Percentiles rank a stretch among this genome's conserved stretches.
Conservation (phyloP, 64 coral and sea anemone genomes). For the Acropora yongei region DNA sequence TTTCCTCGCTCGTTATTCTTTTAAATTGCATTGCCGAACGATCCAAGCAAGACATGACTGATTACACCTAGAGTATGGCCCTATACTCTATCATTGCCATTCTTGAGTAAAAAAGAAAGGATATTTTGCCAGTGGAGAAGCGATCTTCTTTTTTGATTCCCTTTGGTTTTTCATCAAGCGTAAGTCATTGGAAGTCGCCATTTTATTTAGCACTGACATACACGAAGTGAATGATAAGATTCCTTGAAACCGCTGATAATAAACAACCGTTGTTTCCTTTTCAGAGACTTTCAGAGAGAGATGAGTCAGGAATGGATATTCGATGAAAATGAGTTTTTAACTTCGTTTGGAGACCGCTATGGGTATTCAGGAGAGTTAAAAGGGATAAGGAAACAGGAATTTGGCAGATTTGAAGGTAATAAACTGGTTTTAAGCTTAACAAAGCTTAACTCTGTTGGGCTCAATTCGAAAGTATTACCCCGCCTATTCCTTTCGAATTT, state of each 20-base stretch:
- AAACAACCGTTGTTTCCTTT: neutral
- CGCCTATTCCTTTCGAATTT: no score
- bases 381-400: constrained; percentile 67
- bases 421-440: neutral
- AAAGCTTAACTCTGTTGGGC: no score
- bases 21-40: no score
- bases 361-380: constrained; percentile 69
- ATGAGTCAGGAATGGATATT: neutral
- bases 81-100: no score
- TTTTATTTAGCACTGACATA: neutral
- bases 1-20: no score
- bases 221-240: neutral
- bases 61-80: no score
- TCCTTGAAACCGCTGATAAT: constrained; percentile 25
- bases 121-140: constrained; percentile 92
- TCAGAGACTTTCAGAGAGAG: no score
- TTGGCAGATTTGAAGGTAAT: constrained; percentile 78
- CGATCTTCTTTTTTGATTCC: constrained; percentile 78
- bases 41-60: no score
- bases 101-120: constrained; percentile 40
- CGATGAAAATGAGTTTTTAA: constrained; percentile 67
- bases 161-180: constrained; percentile 79
- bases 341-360: constrained; percentile 11
- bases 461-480: no score
- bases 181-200: constrained; percentile 80